Evolutionary conservation across 1,140 invertebrate genomes (phyloP).

Genomic region (Scylla paramamosain): DNA sequence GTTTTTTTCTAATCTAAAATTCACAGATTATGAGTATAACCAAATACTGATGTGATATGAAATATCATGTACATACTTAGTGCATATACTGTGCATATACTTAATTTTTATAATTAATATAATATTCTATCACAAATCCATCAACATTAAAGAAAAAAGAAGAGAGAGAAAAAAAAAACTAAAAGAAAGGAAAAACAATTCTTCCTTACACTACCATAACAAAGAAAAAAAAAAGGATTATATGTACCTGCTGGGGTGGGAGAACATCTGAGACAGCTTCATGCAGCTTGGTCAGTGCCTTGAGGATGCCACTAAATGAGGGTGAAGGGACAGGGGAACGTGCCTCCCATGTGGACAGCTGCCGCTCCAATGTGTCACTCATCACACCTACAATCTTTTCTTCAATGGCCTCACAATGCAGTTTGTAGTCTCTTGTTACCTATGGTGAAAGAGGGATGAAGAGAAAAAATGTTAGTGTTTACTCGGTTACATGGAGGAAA

Average conservation of each 20-base stretch:
- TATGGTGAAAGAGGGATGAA: conserved; percentile 15
- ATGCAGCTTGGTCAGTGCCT: conserved; percentile 94
- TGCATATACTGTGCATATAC: too few species aligned
- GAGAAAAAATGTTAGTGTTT: not conserved
- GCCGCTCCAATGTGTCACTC: conserved; percentile 88
- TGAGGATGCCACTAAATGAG: conserved; percentile 94
- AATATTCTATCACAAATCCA: too few species aligned
- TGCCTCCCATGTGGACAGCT: conserved; percentile 93
- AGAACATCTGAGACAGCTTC: conserved; percentile 92
- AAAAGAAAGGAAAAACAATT: not conserved
- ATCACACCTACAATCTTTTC: conserved; percentile 95
- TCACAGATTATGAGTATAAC: too few species aligned
- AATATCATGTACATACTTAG: too few species aligned
- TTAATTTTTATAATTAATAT: too few species aligned
- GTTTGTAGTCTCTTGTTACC: conserved; percentile 88
- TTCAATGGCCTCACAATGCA: conserved; percentile 95
- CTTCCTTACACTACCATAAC: too few species aligned
- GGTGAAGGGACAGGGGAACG: conserved; percentile 96
- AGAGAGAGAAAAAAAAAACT: too few species aligned
- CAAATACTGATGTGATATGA: too few species aligned
- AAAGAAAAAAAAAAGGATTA: not conserved
- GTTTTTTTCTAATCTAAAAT: too few species aligned
- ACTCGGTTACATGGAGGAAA: too few species aligned
- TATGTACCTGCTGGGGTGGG: conserved; percentile 86
- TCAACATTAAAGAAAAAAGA: too few species aligned